Conservation (phyloP, 2,113 vertebrate genomes). For the Oncorhynchus tshawytscha region DNA sequence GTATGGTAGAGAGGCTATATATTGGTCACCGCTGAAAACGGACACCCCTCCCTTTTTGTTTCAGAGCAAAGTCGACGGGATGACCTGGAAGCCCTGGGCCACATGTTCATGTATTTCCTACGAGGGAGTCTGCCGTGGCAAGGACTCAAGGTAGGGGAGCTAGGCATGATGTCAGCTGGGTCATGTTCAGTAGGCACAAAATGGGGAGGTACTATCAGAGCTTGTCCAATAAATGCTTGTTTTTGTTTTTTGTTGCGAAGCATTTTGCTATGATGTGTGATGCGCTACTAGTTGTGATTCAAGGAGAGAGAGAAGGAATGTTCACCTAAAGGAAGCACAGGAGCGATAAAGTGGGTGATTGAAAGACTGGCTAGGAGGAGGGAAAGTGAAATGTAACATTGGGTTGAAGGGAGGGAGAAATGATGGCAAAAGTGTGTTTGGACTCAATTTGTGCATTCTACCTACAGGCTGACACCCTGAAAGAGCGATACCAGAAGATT, state of each 20-base stretch:
- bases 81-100: slow-evolving; percentile 88
- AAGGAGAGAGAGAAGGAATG: background rate
- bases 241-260: too few relatives aligned
- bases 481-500: slow-evolving; percentile 92
- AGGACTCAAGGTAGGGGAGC: slow-evolving; percentile 82
- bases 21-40: background rate
- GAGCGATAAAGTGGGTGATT: background rate
- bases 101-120: slow-evolving; percentile 95
- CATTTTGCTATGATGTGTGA: too few relatives aligned
- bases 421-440: background rate
- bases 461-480: slow-evolving; percentile 86
- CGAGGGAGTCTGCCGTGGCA: slow-evolving; percentile 90
- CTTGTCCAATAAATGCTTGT: too few relatives aligned
- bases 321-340: background rate
- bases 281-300: background rate
- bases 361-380: background rate
- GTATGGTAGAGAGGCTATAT: too few relatives aligned
- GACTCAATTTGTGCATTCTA: background rate
- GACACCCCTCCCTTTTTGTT: slow-evolving; percentile 19
- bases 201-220: too few relatives aligned
- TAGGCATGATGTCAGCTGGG: background rate
- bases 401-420: background rate
- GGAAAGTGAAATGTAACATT: background rate
- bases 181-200: background rate
- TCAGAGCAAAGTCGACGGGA: slow-evolving; percentile 90